Evolutionary conservation across 1,140 invertebrate species (phyloP), one percentile per base, ranked within the genome.

Genomic region (Homarus americanus): DNA sequence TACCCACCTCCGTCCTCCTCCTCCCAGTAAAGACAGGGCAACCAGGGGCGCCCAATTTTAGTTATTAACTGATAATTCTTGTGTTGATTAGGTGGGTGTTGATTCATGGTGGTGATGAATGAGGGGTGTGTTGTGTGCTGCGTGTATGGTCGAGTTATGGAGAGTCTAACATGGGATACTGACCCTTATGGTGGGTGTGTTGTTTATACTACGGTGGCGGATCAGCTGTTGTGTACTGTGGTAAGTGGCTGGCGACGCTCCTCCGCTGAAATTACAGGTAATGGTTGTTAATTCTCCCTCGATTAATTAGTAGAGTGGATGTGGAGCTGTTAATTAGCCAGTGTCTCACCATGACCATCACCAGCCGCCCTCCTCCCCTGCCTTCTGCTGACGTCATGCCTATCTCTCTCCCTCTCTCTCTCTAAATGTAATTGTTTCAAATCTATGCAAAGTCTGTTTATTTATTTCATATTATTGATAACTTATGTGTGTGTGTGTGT

Each of bases 21-120:
- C 9, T n/a, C n/a, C 9, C 15, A 49, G 44, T 49, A 15, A 49
- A 36, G 53, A 49, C 4, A 66, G 28, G 36, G 28, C 28, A 38
- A 36, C 38, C n/a, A 36, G 38, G 40, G 63, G 36, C 40, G 83
- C 15, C 66, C 83, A 73, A 85, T 85, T 85, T 85, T 24, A 49
- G 83, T 75, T 41, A 85, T 85, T 85, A 85, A 85, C 40, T 49
- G 83, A 75, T 85, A 85, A 75, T 85, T 85, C 69, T 1, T 49
- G n/a, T 75, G 83, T 85, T 85, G 66, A 85, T 85, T 85, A 85
- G 66, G 32, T 85, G 83, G 34, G 82, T 75, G 83, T 75, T 75
- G 32, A 85, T 53, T 85, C 1, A 28, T 34, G 34, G n/a, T 32
- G 10, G 9, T 82, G 34, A 36, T 82, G 79, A 24, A 17, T 82